Conservation (phyloP, 2,113 vertebrate genomes). For the Semnornis frantzii region DNA sequence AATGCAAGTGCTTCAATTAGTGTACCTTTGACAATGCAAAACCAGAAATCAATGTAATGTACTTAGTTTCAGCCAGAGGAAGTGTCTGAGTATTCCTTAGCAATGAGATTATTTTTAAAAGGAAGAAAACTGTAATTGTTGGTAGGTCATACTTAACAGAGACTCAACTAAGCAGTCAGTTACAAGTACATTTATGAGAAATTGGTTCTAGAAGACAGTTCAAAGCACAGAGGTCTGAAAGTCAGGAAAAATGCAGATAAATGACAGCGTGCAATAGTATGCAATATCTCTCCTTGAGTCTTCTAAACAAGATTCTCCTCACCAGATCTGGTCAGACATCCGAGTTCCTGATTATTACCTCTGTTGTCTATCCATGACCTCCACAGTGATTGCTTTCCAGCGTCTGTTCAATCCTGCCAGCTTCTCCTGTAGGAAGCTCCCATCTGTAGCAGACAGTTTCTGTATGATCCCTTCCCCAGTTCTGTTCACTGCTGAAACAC, state of each 20-base stretch:
- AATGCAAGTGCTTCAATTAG: neutral
- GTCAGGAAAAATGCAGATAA: conserved; percentile 4
- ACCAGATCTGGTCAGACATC: neutral
- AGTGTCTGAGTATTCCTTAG: neutral
- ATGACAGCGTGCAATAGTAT: neutral
- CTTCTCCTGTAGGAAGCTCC: conserved; percentile 88
- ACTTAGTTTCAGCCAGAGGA: neutral
- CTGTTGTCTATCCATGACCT: conserved; percentile 80
- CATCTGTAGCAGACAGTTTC: conserved; percentile 83
- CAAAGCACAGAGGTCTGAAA: neutral
- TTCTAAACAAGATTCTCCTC: neutral
- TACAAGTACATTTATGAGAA: neutral
- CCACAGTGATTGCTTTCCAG: conserved; percentile 76
- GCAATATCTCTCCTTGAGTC: neutral
- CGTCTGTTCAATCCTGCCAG: conserved; percentile 82
- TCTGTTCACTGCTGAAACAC: conserved; percentile 76
- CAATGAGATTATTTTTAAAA: neutral
- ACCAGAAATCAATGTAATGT: neutral
- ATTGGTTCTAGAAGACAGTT: neutral
- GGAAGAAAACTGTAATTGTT: neutral
- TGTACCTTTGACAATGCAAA: neutral
- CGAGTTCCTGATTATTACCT: conserved; percentile 78
- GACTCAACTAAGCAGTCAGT: neutral
- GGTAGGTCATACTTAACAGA: neutral
- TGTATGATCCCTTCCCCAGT: conserved; percentile 86